phyloP scores from a whole-genome alignment of 2,888 invertebrate species.

The Yponomeuta cagnagella region DNA sequence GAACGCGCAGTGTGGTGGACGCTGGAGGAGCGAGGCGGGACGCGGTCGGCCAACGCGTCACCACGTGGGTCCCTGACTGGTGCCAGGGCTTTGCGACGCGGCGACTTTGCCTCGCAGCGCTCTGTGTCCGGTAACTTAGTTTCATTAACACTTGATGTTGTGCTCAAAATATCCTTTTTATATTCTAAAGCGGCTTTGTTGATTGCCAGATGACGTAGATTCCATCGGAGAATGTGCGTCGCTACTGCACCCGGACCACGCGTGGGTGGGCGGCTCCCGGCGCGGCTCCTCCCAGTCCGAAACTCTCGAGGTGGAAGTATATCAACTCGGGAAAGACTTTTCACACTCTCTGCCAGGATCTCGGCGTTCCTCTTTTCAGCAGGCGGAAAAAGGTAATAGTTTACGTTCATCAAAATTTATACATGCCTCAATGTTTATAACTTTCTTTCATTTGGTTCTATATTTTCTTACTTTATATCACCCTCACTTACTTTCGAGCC shows the following conservation, averaged over 20 bases:
- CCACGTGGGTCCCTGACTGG: constrained; percentile 87
- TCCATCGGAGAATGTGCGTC: constrained; percentile 85
- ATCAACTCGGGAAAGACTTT: constrained; percentile 90
- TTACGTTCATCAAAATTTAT: not conserved
- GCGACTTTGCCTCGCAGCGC: constrained; percentile 84
- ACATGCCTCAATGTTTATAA: not conserved
- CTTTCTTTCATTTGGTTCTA: not conserved
- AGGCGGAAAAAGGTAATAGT: constrained; percentile 74
- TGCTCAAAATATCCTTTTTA: not conserved
- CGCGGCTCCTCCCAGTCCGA: constrained; percentile 94
- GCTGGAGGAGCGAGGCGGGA: constrained; percentile 85
- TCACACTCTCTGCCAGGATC: constrained; percentile 91
- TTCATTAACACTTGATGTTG: constrained; percentile 8
- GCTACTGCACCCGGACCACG: constrained; percentile 90
- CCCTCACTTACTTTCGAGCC: not conserved
- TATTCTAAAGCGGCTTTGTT: constrained; percentile 8
- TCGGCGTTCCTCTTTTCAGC: constrained; percentile 88
- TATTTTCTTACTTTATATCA: not conserved
- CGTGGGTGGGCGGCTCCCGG: constrained; percentile 85
- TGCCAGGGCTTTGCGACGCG: constrained; percentile 79
- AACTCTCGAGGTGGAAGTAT: constrained; percentile 88
- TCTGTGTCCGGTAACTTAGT: constrained; percentile 78
- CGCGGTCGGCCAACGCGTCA: constrained; percentile 86
- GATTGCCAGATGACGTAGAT: constrained; percentile 78
- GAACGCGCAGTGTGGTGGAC: constrained; percentile 94